A percentile compares a stretch with the other conserved stretches of the same genome.
Conservation (phyloP, 2,888 invertebrate genomes). For the Cordilura impudica region DNA sequence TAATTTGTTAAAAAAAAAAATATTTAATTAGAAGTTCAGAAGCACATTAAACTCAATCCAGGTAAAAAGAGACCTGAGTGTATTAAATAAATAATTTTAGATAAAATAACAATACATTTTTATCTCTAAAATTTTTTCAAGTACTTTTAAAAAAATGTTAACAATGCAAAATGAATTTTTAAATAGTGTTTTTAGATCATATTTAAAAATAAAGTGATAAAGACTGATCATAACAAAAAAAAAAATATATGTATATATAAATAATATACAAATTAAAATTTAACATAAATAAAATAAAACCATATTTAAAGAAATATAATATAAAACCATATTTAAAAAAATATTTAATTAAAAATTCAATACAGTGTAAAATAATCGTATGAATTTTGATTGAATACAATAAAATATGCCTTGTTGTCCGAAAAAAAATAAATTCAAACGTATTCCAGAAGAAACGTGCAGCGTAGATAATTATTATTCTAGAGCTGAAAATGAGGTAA, state of each 20-base stretch:
- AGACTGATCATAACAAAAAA: not conserved
- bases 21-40: too few relatives aligned
- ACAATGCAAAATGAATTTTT: not conserved
- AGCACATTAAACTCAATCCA: too few relatives aligned
- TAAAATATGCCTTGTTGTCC: constrained; percentile 63
- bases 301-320: not conserved
- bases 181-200: constrained; percentile 1
- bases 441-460: not conserved
- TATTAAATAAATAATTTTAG: too few relatives aligned
- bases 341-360: not conserved
- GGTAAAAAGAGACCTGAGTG: too few relatives aligned
- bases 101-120: too few relatives aligned
- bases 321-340: not conserved
- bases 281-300: not conserved
- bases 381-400: not conserved
- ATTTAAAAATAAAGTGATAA: constrained; percentile 4
- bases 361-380: not conserved
- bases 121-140: too few relatives aligned
- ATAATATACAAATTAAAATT: too few relatives aligned
- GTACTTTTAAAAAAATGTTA: too few relatives aligned
- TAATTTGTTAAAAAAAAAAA: too few relatives aligned
- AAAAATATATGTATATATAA: too few relatives aligned
- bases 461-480: constrained; percentile 30
- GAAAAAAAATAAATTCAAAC: constrained; percentile 45
- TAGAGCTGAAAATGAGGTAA: constrained; percentile 49